Evolutionary conservation across 2,113 vertebrate species (phyloP).

Genomic region (Panthera leo): DNA sequence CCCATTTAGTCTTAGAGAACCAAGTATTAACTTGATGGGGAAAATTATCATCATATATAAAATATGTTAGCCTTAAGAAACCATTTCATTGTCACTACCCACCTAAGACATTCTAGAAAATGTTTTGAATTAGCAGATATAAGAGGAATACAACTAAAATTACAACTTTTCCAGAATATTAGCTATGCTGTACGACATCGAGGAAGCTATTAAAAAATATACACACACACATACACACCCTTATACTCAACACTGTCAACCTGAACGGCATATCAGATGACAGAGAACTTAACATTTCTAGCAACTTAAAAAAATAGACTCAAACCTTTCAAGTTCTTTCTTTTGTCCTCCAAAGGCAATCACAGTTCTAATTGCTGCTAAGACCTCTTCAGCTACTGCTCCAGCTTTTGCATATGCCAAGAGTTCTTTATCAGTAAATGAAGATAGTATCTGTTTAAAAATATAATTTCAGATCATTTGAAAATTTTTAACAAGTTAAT

Average conservation of each 20-base stretch:
- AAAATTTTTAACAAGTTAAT: not conserved
- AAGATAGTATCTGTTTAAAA: slow-evolving; percentile 88
- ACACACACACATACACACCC: not conserved
- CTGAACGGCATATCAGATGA: not conserved
- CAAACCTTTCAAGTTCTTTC: slow-evolving; percentile 94
- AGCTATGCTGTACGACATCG: not conserved
- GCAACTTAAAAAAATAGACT: slow-evolving; percentile 45
- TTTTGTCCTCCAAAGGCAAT: slow-evolving; percentile 96
- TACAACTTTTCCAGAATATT: slow-evolving; percentile 1
- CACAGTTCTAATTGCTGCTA: slow-evolving; percentile 93
- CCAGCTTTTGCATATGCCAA: slow-evolving; percentile 96
- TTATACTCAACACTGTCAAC: not conserved
- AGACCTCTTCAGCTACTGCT: slow-evolving; percentile 96
- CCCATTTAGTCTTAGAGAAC: not conserved
- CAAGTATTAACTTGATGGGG: not conserved
- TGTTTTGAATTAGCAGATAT: slow-evolving; percentile 2
- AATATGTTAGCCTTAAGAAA: not conserved
- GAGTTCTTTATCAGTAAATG: slow-evolving; percentile 95
- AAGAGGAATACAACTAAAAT: slow-evolving; percentile 24
- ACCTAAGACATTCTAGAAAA: not conserved
- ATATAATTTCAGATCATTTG: slow-evolving; percentile 17
- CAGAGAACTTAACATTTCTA: slow-evolving; percentile 10
- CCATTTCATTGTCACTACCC: not conserved
- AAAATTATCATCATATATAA: not conserved
- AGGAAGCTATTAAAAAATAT: not conserved